These are phyloP conservation scores for Papilio protenor DNA, from an alignment of 2,888 invertebrate species.

Conservation along the genomic window DNA sequence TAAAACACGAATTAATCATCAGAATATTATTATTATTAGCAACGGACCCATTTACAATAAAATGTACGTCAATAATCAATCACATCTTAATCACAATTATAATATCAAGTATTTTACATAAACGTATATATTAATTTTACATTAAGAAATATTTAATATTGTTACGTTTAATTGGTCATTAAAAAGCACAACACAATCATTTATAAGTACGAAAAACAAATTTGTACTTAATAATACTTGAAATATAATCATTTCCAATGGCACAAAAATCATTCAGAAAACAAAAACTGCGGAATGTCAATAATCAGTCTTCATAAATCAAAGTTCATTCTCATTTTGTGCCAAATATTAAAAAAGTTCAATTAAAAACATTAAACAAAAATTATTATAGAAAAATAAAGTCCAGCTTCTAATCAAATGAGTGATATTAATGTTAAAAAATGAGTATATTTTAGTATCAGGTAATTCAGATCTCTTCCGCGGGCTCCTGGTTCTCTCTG, in stretches of 20 bases:
- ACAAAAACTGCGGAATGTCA: constrained; percentile 67
- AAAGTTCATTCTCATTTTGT: constrained; percentile 33
- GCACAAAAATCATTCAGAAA: constrained; percentile 53
- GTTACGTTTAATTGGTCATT: constrained; percentile 30
- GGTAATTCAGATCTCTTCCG: constrained; percentile 55
- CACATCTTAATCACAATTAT: constrained; percentile 32
- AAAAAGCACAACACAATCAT: constrained; percentile 41
- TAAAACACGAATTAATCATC: constrained; percentile 19
- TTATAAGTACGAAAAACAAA: constrained; percentile 68
- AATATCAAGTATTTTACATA: constrained; percentile 27
- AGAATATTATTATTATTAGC: constrained; percentile 43
- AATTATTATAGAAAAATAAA: constrained; percentile 35
- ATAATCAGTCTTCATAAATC: constrained; percentile 57
- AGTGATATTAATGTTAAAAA: constrained; percentile 11
- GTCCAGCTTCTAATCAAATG: constrained; percentile 42
- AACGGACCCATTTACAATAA: constrained; percentile 42
- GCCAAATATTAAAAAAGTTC: neutral
- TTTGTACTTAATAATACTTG: constrained; percentile 48
- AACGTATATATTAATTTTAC: constrained; percentile 16
- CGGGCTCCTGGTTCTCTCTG: constrained; percentile 69
- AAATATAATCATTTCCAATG: constrained; percentile 53
- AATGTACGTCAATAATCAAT: constrained; percentile 34
- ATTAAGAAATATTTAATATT: constrained; percentile 3
- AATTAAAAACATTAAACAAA: constrained; percentile 17
- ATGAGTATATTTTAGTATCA: constrained; percentile 26